These are phyloP conservation scores for Agriotes lineatus DNA, from an alignment of 2,888 invertebrate genomes.

Conservation along the genomic window DNA sequence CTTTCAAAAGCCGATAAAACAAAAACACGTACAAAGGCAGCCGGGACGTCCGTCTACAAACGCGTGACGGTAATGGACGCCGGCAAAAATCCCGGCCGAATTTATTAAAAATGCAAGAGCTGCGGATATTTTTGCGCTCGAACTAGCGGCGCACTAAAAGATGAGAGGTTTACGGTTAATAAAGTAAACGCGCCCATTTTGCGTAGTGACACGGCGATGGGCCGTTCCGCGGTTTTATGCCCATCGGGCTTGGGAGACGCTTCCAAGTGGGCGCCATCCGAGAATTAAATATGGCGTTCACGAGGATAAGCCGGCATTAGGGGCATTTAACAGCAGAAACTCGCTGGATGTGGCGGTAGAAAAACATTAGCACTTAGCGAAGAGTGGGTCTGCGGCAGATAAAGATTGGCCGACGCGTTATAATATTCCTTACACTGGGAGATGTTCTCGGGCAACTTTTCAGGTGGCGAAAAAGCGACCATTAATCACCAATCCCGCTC, in stretches of 20 bases:
- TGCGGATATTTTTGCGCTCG: background rate
- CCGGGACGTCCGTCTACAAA: constrained; percentile 1
- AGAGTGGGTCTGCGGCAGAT: constrained; percentile 14
- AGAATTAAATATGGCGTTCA: constrained; percentile 38
- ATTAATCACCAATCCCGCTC: constrained; percentile 3
- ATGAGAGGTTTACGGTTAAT: constrained; percentile 1
- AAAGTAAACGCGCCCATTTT: background rate
- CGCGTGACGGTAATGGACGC: constrained; percentile 15
- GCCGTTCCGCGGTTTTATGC: background rate
- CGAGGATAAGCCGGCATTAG: constrained; percentile 40
- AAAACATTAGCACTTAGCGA: constrained; percentile 22
- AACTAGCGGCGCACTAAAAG: background rate
- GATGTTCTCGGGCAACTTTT: background rate
- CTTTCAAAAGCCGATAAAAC: constrained; percentile 39
- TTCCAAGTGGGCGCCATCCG: background rate
- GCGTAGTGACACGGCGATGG: background rate
- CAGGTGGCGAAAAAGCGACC: background rate
- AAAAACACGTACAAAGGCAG: constrained; percentile 35
- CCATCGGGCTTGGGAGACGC: background rate
- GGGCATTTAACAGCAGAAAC: constrained; percentile 32
- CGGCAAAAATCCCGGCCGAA: constrained; percentile 8
- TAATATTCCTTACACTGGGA: constrained; percentile 4
- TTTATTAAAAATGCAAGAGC: constrained; percentile 31
- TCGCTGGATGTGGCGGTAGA: constrained; percentile 8
- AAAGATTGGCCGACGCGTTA: constrained; percentile 7